Evolutionary conservation across 2,888 invertebrate species (phyloP).

Genomic region (Zeuzera pyrina): DNA sequence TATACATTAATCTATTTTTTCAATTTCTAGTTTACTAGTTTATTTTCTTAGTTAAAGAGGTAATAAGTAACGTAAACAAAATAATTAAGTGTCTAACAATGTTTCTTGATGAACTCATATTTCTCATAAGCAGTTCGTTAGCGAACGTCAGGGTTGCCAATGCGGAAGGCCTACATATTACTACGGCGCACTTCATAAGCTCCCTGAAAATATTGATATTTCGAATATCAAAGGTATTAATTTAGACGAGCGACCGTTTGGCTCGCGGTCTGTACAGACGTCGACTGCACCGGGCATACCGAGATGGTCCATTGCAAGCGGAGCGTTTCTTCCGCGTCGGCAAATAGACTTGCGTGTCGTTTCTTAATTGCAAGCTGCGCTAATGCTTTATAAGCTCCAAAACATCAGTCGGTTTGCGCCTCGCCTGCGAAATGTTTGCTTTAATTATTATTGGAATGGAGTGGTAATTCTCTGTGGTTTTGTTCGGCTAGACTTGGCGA

Average conservation of each 20-base stretch:
- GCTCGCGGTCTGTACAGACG: conserved; percentile 18
- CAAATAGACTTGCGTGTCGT: conserved; percentile 65
- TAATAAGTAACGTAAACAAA: no score
- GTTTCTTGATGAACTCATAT: conserved; percentile 10
- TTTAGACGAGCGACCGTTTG: conserved; percentile 53
- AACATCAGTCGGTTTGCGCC: conserved; percentile 63
- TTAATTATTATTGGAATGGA: conserved; percentile 74
- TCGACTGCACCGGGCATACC: conserved; percentile 32
- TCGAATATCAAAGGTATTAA: conserved; percentile 69
- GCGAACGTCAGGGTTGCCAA: conserved; percentile 46
- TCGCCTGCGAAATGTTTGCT: conserved; percentile 69
- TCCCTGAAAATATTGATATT: conserved; percentile 67
- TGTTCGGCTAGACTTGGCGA: conserved; percentile 74
- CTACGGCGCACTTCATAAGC: conserved; percentile 55
- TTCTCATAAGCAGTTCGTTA: conserved; percentile 40
- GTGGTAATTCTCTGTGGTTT: conserved; percentile 71
- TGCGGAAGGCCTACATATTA: conserved; percentile 52
- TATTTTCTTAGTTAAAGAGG: no score
- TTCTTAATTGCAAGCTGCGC: conserved; percentile 68
- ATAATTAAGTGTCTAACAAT: no score
- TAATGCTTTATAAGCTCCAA: conserved; percentile 72
- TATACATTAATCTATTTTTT: no score
- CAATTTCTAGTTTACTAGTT: no score
- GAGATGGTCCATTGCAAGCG: conserved; percentile 63
- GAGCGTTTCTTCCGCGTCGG: conserved; percentile 67